Conservation (phyloP, 2,797 vertebrate species). For the Eremophila alpestris region DNA sequence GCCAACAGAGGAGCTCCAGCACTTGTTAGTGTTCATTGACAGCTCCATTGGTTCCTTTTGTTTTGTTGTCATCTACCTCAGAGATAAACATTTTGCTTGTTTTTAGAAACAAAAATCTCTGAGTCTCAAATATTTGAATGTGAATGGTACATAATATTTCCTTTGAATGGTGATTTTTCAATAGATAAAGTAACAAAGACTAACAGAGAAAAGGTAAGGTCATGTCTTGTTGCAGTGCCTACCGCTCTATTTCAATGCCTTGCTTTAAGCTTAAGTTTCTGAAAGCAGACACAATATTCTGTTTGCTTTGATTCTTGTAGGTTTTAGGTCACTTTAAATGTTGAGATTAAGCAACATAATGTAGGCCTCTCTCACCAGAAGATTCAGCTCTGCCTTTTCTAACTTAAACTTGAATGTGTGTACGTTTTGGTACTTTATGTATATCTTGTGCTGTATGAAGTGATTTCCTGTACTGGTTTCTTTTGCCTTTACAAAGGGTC, state of each 20-base stretch:
- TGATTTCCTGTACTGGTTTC: conserved; percentile 47
- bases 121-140: conserved; percentile 47
- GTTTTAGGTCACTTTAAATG: conserved; percentile 46
- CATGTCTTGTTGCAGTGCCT: conserved; percentile 21
- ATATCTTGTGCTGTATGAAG: conserved; percentile 61
- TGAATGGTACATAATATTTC: conserved; percentile 36
- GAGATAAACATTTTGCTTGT: conserved; percentile 38
- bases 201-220: conserved; percentile 44
- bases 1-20: conserved; percentile 9
- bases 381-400: conserved; percentile 15
- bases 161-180: conserved; percentile 54
- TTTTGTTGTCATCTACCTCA: conserved; percentile 50
- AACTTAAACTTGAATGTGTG: conserved; percentile 34
- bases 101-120: conserved; percentile 41
- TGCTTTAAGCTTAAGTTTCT: conserved; percentile 36
- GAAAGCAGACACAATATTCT: neutral
- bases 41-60: neutral
- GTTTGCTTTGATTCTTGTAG: conserved; percentile 42
- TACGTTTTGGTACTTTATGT: conserved; percentile 46
- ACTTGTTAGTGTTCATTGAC: conserved; percentile 10
- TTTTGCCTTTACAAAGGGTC: conserved; percentile 48
- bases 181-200: conserved; percentile 50
- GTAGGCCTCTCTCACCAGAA: conserved; percentile 47
- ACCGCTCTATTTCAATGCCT: conserved; percentile 21
- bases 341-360: conserved; percentile 24